Base-by-base conservation (phyloP, 2,797 vertebrate genomes). In the Etheostoma perlongum region DNA sequence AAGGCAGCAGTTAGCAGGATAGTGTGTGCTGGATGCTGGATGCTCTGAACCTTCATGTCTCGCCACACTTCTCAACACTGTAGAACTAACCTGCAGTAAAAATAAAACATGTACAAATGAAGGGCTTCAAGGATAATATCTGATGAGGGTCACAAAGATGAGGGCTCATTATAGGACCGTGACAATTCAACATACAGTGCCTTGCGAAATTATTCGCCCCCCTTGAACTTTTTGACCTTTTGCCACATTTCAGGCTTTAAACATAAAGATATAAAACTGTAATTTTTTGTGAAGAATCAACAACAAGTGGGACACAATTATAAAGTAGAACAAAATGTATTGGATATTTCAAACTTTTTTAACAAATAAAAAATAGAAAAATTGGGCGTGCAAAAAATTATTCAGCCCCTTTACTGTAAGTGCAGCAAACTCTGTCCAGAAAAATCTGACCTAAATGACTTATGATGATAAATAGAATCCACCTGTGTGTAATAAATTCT, bases 371-470 rank as follows among this genome's bases (percentile, higher is more conserved):
- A 25, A 25, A 25, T 25, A 2, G 25, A 27, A 33, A 47, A 36
- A 12, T 42, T 10, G 40, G 76, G 73, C 48, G 30, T 76, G 80
- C 77, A 81, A 88, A 81, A 88, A 55, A 76, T 81, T 76, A 79
- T 83, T 85, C 64, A 19, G 68, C 67, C 66, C 60, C 81, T 84
- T 88, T 84, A 80, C 84, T 88, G 86, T 86, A 67, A 86, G 70
- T 85, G 73, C 47, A 59, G 76, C 70, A 85, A 80, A 78, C 72
- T 82, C 57, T 57, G 51, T 81, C 67, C 73, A 30, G 30, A 30
- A 30, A 4, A 27, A 27, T 27, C 5, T 30, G 30, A 30, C 30
- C 5, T 6, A 30, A 5, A 30, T 30, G 30, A 30, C 30, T 30
- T 1, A 1, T 30, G 30, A 6, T 30, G 30, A 30, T 30, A 30